Evolutionary conservation across 64 coral and sea anemone species (phyloP), one percentile per base, ranked within the genome.

Genomic region (Dendrophyllia cribrosa): DNA sequence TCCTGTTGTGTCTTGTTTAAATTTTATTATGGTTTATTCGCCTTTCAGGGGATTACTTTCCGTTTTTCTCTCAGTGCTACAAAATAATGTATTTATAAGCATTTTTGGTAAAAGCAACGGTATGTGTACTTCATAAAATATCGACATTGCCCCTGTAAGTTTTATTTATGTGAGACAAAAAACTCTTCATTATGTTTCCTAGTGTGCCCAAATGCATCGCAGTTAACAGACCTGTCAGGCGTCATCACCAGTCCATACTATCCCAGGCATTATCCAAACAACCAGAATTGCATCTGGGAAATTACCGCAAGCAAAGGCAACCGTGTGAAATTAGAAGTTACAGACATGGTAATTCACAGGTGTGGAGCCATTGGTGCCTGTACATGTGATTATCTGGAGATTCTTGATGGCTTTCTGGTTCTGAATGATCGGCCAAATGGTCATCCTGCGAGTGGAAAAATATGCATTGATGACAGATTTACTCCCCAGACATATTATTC

Each of bases 181-280:
- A 56, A 56, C 12, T 12, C 7, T 56, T 9, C 12, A 56, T 6
- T 5, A 0, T 56, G 12, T 56, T 12, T 56, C 12, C 26, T 21
- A 78, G 76, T 78, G 51, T 78, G 76, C 3, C 76, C 76, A 22
- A 58, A 6, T 5, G 51, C 53, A 5, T 50, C 22, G 3, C 2
- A 58, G 20, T 4, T 58, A 9, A 78, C 11, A 5, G 52, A 78
- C 8, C 3, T 46, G 34, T 47, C 52, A 58, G 76, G 76, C 4
- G 76, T 56, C 2, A 78, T 78, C n/a, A 78, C 51, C 76, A 78
- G 76, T 59, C 76, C 76, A 13, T 78, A 58, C 76, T 78, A 34
- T 20, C 76, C 76, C 6, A 22, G 76, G n/a, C 58, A 26, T 1
- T 78, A 78, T 58, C 76, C 76, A 58, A 59, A 20, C 10, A 59